A percentile compares a stretch with the other conserved stretches of the same genome.
These are phyloP conservation scores for Pteruthius melanotis DNA, from an alignment of 2,113 vertebrate species.

Conservation along the genomic window DNA sequence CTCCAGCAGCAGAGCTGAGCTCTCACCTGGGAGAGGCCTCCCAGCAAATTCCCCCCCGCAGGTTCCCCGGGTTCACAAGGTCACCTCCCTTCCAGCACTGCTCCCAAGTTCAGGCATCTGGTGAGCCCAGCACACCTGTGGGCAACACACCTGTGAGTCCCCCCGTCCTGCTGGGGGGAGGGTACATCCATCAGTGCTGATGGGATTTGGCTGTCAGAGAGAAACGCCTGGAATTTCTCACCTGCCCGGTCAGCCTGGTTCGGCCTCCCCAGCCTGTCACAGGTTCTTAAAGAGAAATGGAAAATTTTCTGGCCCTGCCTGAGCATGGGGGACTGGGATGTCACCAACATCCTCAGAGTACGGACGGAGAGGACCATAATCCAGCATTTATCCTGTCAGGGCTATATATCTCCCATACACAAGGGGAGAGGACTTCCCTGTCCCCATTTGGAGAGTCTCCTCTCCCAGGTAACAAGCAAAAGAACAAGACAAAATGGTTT, in stretches of 20 bases:
- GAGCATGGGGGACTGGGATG: neutral
- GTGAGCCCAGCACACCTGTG: neutral
- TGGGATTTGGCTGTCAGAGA: neutral
- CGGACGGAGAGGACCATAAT: accelerated
- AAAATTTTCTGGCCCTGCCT: neutral
- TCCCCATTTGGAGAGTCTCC: neutral
- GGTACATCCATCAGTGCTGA: neutral
- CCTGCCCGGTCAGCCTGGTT: neutral
- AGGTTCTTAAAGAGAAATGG: neutral
- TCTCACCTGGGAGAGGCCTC: neutral
- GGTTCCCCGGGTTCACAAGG: neutral
- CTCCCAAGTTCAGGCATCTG: neutral
- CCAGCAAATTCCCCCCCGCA: neutral
- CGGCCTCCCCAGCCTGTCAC: neutral
- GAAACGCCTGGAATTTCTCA: slow-evolving; percentile 16
- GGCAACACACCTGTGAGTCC: slow-evolving; percentile 1
- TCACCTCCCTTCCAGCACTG: neutral
- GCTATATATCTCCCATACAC: accelerated
- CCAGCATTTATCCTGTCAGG: neutral
- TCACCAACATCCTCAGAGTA: neutral
- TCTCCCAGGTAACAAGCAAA: neutral
- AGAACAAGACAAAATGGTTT: neutral
- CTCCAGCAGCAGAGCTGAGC: neutral
- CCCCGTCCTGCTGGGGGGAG: neutral
- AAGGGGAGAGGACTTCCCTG: neutral